Evolutionary conservation across 2,888 invertebrate species (phyloP), one percentile per base, ranked within the genome.

Genomic region (Tenthredo mesomela): DNA sequence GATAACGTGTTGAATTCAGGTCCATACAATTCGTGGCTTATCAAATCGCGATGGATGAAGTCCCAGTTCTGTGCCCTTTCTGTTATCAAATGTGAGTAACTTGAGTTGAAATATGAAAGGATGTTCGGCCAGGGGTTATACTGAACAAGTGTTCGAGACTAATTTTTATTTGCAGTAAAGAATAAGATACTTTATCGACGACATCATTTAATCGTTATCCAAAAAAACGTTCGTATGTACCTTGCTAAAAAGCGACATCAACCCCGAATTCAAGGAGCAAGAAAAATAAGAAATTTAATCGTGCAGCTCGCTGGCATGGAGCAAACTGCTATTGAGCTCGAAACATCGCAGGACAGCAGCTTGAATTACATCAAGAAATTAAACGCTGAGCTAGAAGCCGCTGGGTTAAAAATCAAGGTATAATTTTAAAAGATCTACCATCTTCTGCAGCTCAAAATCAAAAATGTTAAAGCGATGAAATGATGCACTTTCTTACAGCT

Each of bases 1-100:
- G 99, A 99, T 94, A 96, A 97, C 89, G 97, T 99, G 89, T 98
- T 99, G 98, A 96, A 96, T 91, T 98, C 98, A 0, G 99, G 99
- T 94, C 98, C 99, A 0, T 98, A 98, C 88, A 98, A 97, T 94
- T 94, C 99, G 87, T 99, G 99, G 98, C 95, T 99, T 18, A 95
- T 99, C 86, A 96, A 97, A 91, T 97, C 98, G 0, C 95, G 99
- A 84, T 99, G 99, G 99, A 96, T 97, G 91, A 97, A 98, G 93
- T 96, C 97, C 1, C 97, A 98, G 89, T 98, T 98, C 94, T 97
- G 98, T 88, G 96, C 97, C 0, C 95, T 98, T 18, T 98, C 98
- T 84, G 98, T 98, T 85, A 98, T 99, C 84, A 99, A 99, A 95
- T 94, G 98, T 98, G 93, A 96, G 96, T 70, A 73, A 43, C 43